Conservation (phyloP, 1,140 invertebrate genomes). For the Eupeodes corollae region DNA sequence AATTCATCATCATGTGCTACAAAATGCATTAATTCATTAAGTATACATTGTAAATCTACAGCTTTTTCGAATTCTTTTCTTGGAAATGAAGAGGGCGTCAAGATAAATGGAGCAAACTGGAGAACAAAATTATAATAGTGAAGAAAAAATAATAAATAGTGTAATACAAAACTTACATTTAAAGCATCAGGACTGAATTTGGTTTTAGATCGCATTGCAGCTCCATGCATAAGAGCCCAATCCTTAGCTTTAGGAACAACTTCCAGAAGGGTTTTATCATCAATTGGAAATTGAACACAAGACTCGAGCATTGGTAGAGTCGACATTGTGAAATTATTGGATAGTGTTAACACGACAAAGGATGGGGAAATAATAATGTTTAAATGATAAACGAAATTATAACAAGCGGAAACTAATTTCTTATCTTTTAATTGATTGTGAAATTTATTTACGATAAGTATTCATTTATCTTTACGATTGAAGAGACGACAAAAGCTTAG, state of each 20-base stretch:
- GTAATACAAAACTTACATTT: slow-evolving; percentile 36
- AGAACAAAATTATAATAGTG: not conserved
- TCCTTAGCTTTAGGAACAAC: slow-evolving; percentile 65
- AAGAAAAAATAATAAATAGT: not conserved
- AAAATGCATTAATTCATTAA: slow-evolving; percentile 81
- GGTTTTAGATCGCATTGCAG: slow-evolving; percentile 60
- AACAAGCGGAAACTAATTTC: too few species aligned
- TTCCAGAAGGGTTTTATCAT: slow-evolving; percentile 46
- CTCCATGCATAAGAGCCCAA: slow-evolving; percentile 73
- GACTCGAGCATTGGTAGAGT: slow-evolving; percentile 26
- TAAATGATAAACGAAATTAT: too few species aligned
- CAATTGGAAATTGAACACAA: slow-evolving; percentile 50
- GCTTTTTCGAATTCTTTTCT: slow-evolving; percentile 64
- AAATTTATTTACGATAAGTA: too few species aligned
- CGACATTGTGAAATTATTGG: too few species aligned
- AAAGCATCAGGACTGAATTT: slow-evolving; percentile 57
- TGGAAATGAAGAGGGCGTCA: slow-evolving; percentile 76
- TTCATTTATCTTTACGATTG: too few species aligned
- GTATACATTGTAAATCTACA: slow-evolving; percentile 50
- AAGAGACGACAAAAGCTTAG: too few species aligned
- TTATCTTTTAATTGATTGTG: too few species aligned
- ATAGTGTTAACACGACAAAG: too few species aligned
- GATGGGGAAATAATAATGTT: too few species aligned
- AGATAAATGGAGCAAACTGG: slow-evolving; percentile 67
- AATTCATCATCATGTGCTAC: slow-evolving; percentile 79